These are phyloP conservation scores for Columbina picui DNA, from an alignment of 2,113 vertebrate genomes.

Conservation along the genomic window DNA sequence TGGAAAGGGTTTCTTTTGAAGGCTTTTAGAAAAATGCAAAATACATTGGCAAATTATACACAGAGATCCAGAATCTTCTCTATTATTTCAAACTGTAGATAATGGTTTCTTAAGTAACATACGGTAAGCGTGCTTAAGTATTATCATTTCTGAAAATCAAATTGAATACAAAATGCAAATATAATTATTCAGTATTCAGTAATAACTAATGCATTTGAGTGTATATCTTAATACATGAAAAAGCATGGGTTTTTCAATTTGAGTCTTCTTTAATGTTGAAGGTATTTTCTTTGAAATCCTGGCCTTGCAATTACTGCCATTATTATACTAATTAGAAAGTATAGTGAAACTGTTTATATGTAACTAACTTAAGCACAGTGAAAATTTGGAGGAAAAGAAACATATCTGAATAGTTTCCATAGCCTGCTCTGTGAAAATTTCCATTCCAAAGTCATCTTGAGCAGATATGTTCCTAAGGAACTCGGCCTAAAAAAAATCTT, in stretches of 20 bases:
- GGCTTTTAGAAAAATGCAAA: background rate
- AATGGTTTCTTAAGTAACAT: conserved; percentile 4
- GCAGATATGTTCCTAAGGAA: background rate
- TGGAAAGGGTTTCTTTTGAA: background rate
- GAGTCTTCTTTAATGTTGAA: background rate
- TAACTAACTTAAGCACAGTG: background rate
- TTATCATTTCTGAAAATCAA: background rate
- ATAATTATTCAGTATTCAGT: background rate
- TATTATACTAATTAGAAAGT: background rate
- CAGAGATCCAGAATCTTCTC: background rate
- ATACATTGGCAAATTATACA: background rate
- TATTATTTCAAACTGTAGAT: background rate
- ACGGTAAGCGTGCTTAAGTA: background rate
- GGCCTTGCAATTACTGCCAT: background rate
- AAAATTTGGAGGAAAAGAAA: background rate
- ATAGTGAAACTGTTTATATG: background rate
- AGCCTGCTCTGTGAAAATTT: background rate
- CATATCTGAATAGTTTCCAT: background rate
- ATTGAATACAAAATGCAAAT: conserved; percentile 13
- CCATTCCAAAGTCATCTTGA: background rate
- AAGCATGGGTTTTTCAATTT: background rate
- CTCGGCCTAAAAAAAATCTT: background rate
- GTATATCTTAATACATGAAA: background rate
- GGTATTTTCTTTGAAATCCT: background rate
- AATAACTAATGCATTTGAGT: background rate